Percentiles rank a stretch among this genome's conserved stretches.
Evolutionary conservation across 2,888 invertebrate species (phyloP).

Genomic region (Cartodere bifasciata): DNA sequence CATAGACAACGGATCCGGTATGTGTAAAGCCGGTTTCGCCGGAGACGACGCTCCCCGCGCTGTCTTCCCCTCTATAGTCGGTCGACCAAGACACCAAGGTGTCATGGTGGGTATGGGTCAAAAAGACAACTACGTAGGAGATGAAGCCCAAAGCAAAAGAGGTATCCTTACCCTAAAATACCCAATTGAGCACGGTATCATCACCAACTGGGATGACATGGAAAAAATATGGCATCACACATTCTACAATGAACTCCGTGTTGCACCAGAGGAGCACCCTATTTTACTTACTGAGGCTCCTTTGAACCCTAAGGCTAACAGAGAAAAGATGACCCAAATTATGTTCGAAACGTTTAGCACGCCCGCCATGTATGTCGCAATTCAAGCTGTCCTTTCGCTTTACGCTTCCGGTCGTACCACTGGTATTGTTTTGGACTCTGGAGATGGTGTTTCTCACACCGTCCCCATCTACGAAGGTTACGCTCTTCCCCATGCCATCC

Average conservation of each 20-base stretch:
- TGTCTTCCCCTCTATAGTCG: slow-evolving; percentile 81
- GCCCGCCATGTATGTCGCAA: slow-evolving; percentile 88
- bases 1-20: slow-evolving; percentile 82
- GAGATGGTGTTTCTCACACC: slow-evolving; percentile 90
- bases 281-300: slow-evolving; percentile 82
- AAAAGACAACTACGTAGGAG: slow-evolving; percentile 66
- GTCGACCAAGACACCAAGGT: slow-evolving; percentile 73
- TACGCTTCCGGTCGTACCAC: slow-evolving; percentile 95
- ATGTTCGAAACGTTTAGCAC: slow-evolving; percentile 90
- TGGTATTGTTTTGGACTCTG: slow-evolving; percentile 88
- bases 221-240: slow-evolving; percentile 92
- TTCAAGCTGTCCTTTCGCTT: slow-evolving; percentile 88
- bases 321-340: slow-evolving; percentile 90
- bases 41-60: slow-evolving; percentile 81
- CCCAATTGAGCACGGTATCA: slow-evolving; percentile 82
- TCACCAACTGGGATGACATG: slow-evolving; percentile 90
- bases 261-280: slow-evolving; percentile 89
- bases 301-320: slow-evolving; percentile 84
- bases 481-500: slow-evolving; percentile 90
- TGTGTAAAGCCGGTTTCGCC: slow-evolving; percentile 89
- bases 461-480: slow-evolving; percentile 93
- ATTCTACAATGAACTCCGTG: slow-evolving; percentile 85
- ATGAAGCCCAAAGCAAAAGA: slow-evolving; percentile 74
- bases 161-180: slow-evolving; percentile 81
- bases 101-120: slow-evolving; percentile 83